phyloP scores from a whole-genome alignment of 2,113 vertebrate species.

The Nerophis lumbriciformis region DNA sequence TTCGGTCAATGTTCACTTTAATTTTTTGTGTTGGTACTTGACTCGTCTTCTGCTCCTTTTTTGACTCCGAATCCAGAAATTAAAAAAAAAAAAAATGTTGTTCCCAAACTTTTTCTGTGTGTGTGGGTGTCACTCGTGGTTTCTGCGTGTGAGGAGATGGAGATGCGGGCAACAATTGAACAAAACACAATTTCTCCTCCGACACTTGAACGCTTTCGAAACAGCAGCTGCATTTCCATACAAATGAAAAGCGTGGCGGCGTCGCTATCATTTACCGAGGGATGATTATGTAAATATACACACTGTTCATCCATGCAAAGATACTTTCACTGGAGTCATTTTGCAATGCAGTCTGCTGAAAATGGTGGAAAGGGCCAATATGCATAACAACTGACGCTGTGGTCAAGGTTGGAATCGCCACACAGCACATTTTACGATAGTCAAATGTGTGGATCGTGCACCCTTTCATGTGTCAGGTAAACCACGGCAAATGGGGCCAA shows the following conservation, averaged over 20 bases:
- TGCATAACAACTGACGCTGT: too few relatives aligned
- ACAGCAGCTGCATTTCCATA: conserved; percentile 57
- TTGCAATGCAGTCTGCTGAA: too few relatives aligned
- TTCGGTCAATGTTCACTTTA: conserved; percentile 70
- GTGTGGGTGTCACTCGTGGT: conserved; percentile 26
- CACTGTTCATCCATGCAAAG: conserved; percentile 43
- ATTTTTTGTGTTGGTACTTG: conserved; percentile 79
- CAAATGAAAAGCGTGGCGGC: conserved; percentile 46
- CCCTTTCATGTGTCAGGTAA: too few relatives aligned
- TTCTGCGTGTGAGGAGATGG: conserved; percentile 17
- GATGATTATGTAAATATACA: conserved; percentile 57
- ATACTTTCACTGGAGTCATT: not conserved
- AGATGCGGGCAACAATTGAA: conserved; percentile 19
- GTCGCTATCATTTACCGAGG: conserved; percentile 47
- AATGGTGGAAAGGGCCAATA: too few relatives aligned
- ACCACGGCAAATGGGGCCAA: too few relatives aligned
- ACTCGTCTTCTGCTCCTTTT: conserved; percentile 75
- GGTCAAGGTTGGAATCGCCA: too few relatives aligned
- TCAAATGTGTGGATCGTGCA: too few relatives aligned
- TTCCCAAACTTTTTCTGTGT: conserved; percentile 80
- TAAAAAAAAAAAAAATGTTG: conserved; percentile 98
- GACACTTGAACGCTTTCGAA: conserved; percentile 41
- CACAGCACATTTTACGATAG: too few relatives aligned
- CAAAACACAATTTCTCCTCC: conserved; percentile 28
- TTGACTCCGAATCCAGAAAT: conserved; percentile 81